A percentile compares a stretch with the other conserved stretches of the same genome.
These are phyloP conservation scores for Lutraria lutraria DNA, from an alignment of 2,888 invertebrate species.

Conservation along the genomic window DNA sequence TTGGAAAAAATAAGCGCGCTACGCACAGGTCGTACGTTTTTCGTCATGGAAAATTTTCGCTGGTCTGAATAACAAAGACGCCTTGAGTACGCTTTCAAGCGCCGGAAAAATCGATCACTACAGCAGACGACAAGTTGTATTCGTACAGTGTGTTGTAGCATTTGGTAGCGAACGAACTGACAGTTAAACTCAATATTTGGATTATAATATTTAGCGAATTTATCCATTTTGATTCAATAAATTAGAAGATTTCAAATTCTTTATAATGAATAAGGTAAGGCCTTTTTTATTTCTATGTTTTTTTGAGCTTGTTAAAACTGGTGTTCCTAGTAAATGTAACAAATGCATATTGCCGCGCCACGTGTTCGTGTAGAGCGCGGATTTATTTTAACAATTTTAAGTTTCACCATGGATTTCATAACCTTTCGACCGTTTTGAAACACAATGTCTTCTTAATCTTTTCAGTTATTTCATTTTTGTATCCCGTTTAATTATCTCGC, in stretches of 20 bases:
- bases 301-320: not conserved
- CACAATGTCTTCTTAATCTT: too few species aligned
- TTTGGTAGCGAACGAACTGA: not conserved
- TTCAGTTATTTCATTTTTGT: too few species aligned
- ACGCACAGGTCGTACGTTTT: not conserved
- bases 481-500: too few species aligned
- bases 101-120: not conserved
- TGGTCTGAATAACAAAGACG: not conserved
- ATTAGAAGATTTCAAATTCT: not conserved
- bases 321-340: not conserved
- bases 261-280: not conserved
- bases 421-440: too few species aligned
- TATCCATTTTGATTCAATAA: not conserved
- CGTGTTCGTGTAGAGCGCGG: not conserved
- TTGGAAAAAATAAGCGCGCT: not conserved
- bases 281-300: not conserved
- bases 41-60: slow-evolving; percentile 13
- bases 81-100: not conserved
- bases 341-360: not conserved
- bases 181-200: not conserved
- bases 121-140: not conserved
- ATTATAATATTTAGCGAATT: not conserved
- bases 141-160: not conserved
- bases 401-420: too few species aligned
- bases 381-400: too few species aligned